Evolutionary conservation across 2,888 invertebrate genomes (phyloP), one percentile per base, ranked within the genome.

Genomic region (Ischnura elegans): DNA sequence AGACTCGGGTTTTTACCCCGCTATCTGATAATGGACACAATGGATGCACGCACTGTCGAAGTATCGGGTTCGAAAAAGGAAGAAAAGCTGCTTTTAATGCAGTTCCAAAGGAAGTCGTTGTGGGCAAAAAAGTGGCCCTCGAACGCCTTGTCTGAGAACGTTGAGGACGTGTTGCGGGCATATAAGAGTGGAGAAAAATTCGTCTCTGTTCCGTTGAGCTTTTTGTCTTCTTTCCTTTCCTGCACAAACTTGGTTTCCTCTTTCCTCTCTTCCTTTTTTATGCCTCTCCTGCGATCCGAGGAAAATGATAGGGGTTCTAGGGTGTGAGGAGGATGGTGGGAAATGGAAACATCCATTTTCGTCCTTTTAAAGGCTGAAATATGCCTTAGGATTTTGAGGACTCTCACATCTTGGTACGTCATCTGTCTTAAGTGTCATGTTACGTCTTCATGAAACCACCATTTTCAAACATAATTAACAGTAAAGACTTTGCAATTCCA

Each of bases 1-100:
- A 36, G 76, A 76, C 76, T n/a, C 36, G 36, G 45, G 43, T 86
- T 86, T 86, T 86, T 1, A 8, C 1, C 8, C 42, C 45, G 0
- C 45, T 86, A 86, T 86, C 86, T 42, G 86, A 86, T 86, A 86
- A 86, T 86, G 86, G 46, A 86, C 45, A 86, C 86, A 86, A 86
- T 86, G 25, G 86, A 46, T 76, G 43, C 86, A 86, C 86, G 46
- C 46, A 86, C 46, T 86, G 86, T 86, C 86, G 86, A 86, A 86
- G 86, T 46, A 46, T 46, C n/a, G 86, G n/a, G 86, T 45, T 86
- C 86, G 45, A 45, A 86, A 86, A 66, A 66, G 66, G 66, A 66
- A 66, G 29, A 66, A 16, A 36, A 29, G 25, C 43, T n/a, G 25
- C 43, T 19, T 25, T 86, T 86, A 86, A 86, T 86, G 43, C 86